Evolutionary conservation across 2,113 vertebrate genomes (phyloP), one percentile per base, ranked within the genome.

Genomic region (Centropus bengalensis): DNA sequence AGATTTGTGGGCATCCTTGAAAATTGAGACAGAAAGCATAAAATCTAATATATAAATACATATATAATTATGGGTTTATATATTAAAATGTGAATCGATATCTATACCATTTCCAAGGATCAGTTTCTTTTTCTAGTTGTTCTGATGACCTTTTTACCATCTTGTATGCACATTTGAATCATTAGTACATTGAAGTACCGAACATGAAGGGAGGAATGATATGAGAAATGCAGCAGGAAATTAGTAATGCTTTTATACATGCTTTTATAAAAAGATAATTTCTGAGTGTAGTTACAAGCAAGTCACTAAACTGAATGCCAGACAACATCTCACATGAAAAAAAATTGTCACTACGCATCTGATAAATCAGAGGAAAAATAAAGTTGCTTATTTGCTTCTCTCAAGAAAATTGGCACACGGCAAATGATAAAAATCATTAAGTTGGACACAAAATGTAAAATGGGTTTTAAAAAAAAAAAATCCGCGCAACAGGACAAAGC

Each of bases 201-300:
- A 49, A 36, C n/a, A 86, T 26, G 69, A 73, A 54, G n/a, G 51
- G n/a, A 36, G 36, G 36, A 36, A 36, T 36, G 36, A 36, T 36
- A 36, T 36, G 79, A 32, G 12, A 93, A 86, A 82, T 12, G 26
- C 1, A 88, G 45, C 5, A 84, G 74, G 33, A 78, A 84, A 79
- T 78, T 10, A 79, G 49, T 26, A 87, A 58, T 62, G 52, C 9
- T 49, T 93, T 91, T 54, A 55, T n/a, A 28, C 36, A 8, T 32
- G 21, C 26, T 92, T 93, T 60, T 47, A 86, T 56, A 62, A 94
- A 88, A 14, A 91, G 44, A 11, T 40, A 60, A 88, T 81, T 95
- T 79, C 40, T 76, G 69, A 83, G n/a, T 17, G 22, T 8, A 81
- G 13, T 38, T 59, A 51, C 10, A 74, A 60, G 18, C 13, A 77